Conservation (phyloP, 2,888 invertebrate species). For the Nomada fabriciana region DNA sequence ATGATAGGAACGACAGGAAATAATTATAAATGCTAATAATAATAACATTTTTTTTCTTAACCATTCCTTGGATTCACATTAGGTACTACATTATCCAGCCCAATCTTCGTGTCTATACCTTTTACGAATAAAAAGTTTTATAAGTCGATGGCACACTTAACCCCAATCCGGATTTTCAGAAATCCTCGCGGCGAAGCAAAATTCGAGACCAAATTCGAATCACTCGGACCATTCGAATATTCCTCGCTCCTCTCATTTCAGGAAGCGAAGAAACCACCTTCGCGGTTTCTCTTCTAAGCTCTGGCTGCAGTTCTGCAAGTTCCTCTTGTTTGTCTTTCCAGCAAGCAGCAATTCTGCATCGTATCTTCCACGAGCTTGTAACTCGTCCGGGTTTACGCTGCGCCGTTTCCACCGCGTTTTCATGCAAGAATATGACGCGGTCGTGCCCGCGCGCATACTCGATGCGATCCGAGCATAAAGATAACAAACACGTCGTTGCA, state of each 20-base stretch:
- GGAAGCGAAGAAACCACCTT: not conserved
- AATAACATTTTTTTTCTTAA: no score
- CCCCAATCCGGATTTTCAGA: no score
- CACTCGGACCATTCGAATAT: not conserved
- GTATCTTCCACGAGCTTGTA: slow-evolving; percentile 75
- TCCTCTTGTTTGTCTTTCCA: slow-evolving; percentile 61
- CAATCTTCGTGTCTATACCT: no score
- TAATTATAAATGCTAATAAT: no score
- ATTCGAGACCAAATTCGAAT: not conserved
- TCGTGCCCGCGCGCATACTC: slow-evolving; percentile 27
- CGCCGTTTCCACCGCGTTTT: slow-evolving; percentile 62
- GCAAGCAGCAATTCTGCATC: slow-evolving; percentile 74
- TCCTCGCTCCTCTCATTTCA: not conserved
- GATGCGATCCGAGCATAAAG: slow-evolving; percentile 74
- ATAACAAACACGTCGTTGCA: slow-evolving; percentile 76
- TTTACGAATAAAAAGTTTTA: no score
- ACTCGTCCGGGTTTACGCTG: slow-evolving; percentile 75
- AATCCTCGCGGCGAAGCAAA: no score
- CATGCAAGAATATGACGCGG: slow-evolving; percentile 66
- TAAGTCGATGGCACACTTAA: no score
- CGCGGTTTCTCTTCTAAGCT: slow-evolving; percentile 7
- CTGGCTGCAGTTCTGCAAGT: slow-evolving; percentile 1
- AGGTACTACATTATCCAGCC: no score
- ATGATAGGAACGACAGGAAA: no score
- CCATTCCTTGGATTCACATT: no score